Percentiles rank a stretch among this genome's conserved stretches.
Conservation (phyloP, 2,888 invertebrate genomes). For the Hypselothyrea guttata region DNA sequence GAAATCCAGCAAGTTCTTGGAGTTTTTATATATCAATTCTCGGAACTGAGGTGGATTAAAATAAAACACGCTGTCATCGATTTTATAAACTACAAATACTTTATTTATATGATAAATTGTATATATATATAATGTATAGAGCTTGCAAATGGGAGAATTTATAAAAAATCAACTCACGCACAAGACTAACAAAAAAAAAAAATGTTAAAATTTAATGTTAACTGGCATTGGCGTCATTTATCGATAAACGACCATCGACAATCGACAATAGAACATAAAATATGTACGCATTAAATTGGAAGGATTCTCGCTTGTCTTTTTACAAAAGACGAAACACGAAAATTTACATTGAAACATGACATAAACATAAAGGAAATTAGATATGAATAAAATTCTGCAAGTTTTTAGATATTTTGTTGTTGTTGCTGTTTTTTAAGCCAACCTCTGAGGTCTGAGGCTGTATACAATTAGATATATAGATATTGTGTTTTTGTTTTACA, state of each 20-base stretch:
- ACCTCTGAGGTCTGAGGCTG: slow-evolving; percentile 14
- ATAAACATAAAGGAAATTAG: neutral
- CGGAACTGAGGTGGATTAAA: too few relatives aligned
- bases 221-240: slow-evolving; percentile 24
- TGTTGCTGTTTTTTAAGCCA: neutral
- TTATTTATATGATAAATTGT: slow-evolving; percentile 68
- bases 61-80: slow-evolving; percentile 9
- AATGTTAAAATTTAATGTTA: slow-evolving; percentile 33
- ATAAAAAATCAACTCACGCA: slow-evolving; percentile 30
- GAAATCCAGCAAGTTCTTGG: too few relatives aligned
- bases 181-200: slow-evolving; percentile 17
- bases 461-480: slow-evolving; percentile 21
- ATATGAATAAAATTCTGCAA: neutral
- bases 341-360: too few relatives aligned
- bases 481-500: too few relatives aligned
- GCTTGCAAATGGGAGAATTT: slow-evolving; percentile 52
- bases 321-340: too few relatives aligned
- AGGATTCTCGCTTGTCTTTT: too few relatives aligned
- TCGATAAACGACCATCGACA: too few relatives aligned
- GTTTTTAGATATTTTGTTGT: neutral
- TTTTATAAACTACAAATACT: slow-evolving; percentile 69
- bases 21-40: too few relatives aligned
- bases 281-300: too few relatives aligned
- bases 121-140: slow-evolving; percentile 18
- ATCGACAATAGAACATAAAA: too few relatives aligned